Evolutionary conservation across 2,888 invertebrate species (phyloP).

Genomic region (Aphelenchoides bicaudatus): DNA sequence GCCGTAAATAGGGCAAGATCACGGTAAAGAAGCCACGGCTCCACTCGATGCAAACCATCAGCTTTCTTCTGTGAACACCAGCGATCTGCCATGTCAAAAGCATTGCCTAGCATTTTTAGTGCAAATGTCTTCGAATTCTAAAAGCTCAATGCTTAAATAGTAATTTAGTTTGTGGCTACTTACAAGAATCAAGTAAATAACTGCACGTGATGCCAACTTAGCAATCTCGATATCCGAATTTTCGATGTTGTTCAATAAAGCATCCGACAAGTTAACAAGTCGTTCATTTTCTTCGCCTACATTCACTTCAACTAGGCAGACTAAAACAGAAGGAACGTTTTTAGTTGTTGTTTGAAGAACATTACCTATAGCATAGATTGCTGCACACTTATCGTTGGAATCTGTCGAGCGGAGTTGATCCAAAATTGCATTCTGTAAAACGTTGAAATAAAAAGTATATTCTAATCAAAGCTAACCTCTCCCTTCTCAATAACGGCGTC

Average conservation of each 20-base stretch:
- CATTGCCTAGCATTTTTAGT: constrained; percentile 95
- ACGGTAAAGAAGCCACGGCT: constrained; percentile 71
- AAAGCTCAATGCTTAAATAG: constrained; percentile 15
- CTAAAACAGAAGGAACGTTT: constrained; percentile 68
- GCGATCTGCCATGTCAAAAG: constrained; percentile 89
- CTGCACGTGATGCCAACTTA: constrained; percentile 90
- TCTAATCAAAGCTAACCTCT: not conserved
- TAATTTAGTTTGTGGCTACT: constrained; percentile 24
- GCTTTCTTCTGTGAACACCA: constrained; percentile 81
- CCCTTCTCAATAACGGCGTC: not conserved
- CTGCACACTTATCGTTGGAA: constrained; percentile 31
- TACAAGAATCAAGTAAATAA: constrained; percentile 80
- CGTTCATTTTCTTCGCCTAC: constrained; percentile 74
- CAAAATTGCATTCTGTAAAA: constrained; percentile 19
- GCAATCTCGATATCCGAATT: constrained; percentile 69
- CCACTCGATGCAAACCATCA: constrained; percentile 68
- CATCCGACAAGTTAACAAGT: constrained; percentile 83
- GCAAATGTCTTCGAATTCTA: constrained; percentile 76
- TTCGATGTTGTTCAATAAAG: constrained; percentile 66
- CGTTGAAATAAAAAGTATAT: not conserved
- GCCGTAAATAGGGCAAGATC: constrained; percentile 92
- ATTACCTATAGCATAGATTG: constrained; percentile 51
- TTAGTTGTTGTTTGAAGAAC: constrained; percentile 11
- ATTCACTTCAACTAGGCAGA: constrained; percentile 86
- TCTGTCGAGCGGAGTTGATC: constrained; percentile 29